Evolutionary conservation across 1,140 invertebrate genomes (phyloP), one percentile per base, ranked within the genome.

Genomic region (Epicauta chinensis): DNA sequence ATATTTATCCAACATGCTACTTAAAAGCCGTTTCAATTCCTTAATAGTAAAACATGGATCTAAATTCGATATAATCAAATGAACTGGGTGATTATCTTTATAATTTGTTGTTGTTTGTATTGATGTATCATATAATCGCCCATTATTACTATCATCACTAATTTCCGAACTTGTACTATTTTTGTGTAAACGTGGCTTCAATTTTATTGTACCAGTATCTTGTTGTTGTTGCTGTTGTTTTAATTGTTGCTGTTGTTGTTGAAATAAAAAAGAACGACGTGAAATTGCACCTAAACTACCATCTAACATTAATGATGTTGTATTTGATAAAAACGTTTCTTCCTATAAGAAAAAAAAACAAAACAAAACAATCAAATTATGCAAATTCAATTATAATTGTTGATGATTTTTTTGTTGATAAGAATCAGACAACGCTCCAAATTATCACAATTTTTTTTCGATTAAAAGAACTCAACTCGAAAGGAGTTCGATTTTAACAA

Each of bases 1-100:
- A 66, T 86, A 82, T 60, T 86, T 79, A 60, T 78, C 77, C 56
- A 89, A 86, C 30, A 83, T 75, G 30, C 77, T 74, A 17, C 74
- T 72, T 3, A 90, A 69, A 39, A 86, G 78, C 38, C 77, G 77
- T 59, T 80, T 82, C 76, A 89, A 80, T 60, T 88, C 83, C 42
- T 79, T 78, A 3, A 77, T 71, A 63, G 83, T 82, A 56, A 88
- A 84, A 53, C 78, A 84, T 58, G 85, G 82, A 72, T 90, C 87
- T 40, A 90, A 71, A 71, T 89, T 89, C 16, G 84, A 82, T 14
- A 89, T 81, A 56, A 83, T 74, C 3, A 90, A 68, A 66, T 88
- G 84, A 12, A 89, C 79, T 9, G 66, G 62, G 52, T 62, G 58
- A 39, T 51, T 61, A 35, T 36, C 42, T 43, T 47, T 47, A 0